Evolutionary conservation across 2,888 invertebrate genomes (phyloP), one percentile per base, ranked within the genome.

Genomic region (Drosophila percnosoma): DNA sequence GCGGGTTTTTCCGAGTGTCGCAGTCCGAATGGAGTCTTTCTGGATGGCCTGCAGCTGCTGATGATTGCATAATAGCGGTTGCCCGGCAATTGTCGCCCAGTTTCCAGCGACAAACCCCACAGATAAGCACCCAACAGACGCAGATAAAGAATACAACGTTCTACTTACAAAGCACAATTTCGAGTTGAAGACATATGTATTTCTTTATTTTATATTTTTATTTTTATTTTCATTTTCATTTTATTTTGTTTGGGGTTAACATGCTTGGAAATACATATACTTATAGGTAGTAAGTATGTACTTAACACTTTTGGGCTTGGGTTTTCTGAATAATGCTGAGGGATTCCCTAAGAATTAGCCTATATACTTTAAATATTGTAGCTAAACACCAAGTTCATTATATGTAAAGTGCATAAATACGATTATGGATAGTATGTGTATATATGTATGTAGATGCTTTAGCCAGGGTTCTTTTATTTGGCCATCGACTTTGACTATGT

Each of bases 211-310:
- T 84, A 68, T 78, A 75, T 73, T 36, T 34, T 34, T 6, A 54
- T 69, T 70, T 59, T 58, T 74, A 68, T 80, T 76, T 70, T 64
- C 34, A 54, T 79, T 75, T 24, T 21, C 21, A 21, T 21, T 75
- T 68, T 49, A n/a, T 67, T 84, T 73, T 29, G 11, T 36, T 80
- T 72, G 55, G 60, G 83, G 57, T 83, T 85, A 89, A 88, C 83
- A 87, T 84, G 76, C 65, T 73, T 74, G 87, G 61, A 79, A 72
- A 84, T 84, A 84, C 87, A 86, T 58, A 71, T 64, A 67, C 62
- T 61, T 40, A 57, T 57, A 53, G 48, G 51, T 62, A 36, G 48
- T 76, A 42, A 40, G 45, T 71, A 42, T 69, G 71, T 63, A 55
- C 38, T 59, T 59, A 72, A 68, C 65, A 59, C 29, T 29, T 59